Percentiles rank a stretch among this genome's conserved stretches.
Evolutionary conservation across 2,888 invertebrate species (phyloP).

Genomic region (Marasmarcha lunaedactyla): DNA sequence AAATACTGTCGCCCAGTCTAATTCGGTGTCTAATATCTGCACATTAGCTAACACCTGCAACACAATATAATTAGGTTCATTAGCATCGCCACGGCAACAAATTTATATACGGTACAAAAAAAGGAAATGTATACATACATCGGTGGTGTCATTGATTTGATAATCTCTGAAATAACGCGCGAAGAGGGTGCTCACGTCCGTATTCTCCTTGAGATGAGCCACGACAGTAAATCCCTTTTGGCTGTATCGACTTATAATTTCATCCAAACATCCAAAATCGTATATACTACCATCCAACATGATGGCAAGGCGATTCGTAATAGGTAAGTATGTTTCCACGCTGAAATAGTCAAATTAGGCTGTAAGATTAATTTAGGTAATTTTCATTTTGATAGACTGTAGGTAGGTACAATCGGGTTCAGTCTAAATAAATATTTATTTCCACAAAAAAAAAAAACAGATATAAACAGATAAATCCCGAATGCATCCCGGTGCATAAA

Average conservation of each 20-base stretch:
- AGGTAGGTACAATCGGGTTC: too few species aligned
- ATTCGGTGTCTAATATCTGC: slow-evolving; percentile 35
- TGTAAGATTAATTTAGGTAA: too few species aligned
- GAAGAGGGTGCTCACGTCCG: slow-evolving; percentile 32
- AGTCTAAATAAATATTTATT: too few species aligned
- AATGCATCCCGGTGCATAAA: too few species aligned
- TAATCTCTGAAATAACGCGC: slow-evolving; percentile 28
- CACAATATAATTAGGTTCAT: too few species aligned
- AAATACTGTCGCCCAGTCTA: slow-evolving; percentile 35
- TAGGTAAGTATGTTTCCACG: slow-evolving; percentile 44
- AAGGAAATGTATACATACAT: slow-evolving; percentile 25
- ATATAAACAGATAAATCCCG: too few species aligned
- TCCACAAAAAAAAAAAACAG: too few species aligned
- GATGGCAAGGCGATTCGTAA: slow-evolving; percentile 40
- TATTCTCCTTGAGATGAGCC: slow-evolving; percentile 43
- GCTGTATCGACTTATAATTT: slow-evolving; percentile 36
- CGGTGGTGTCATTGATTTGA: slow-evolving; percentile 37
- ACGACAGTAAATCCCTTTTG: slow-evolving; percentile 44
- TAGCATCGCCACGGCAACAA: too few species aligned
- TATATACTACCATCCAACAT: slow-evolving; percentile 37
- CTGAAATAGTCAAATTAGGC: slow-evolving; percentile 19
- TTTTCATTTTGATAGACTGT: too few species aligned
- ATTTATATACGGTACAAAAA: too few species aligned
- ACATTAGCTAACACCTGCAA: slow-evolving; percentile 46
- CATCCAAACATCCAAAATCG: slow-evolving; percentile 42